Evolutionary conservation across 2,888 invertebrate genomes (phyloP).

Genomic region (Azorinus chamasolen): DNA sequence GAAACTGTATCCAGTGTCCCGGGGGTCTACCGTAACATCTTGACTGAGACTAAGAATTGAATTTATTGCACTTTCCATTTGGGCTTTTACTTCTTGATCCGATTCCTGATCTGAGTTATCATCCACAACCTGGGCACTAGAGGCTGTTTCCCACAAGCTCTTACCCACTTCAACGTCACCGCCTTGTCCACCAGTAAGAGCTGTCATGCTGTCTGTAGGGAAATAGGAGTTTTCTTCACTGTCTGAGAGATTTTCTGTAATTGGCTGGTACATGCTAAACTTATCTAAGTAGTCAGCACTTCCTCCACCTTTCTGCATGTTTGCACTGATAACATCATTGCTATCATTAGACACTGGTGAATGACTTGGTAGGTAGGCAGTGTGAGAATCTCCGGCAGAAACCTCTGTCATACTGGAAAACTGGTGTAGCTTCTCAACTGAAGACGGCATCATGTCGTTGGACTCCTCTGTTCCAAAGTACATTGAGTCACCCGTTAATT

Average conservation of each 20-base stretch:
- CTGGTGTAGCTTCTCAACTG: neutral
- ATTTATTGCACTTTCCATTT: slow-evolving; percentile 93
- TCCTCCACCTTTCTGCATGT: slow-evolving; percentile 5
- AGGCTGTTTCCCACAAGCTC: neutral
- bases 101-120: slow-evolving; percentile 46
- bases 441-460: neutral
- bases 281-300: slow-evolving; percentile 23
- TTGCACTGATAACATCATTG: slow-evolving; percentile 13
- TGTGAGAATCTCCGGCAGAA: neutral
- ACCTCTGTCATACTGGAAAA: slow-evolving; percentile 7
- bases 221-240: slow-evolving; percentile 65
- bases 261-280: slow-evolving; percentile 61
- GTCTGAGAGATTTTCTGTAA: slow-evolving; percentile 64
- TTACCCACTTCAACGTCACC: slow-evolving; percentile 3
- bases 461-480: slow-evolving; percentile 22
- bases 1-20: slow-evolving; percentile 29
- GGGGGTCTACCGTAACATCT: slow-evolving; percentile 28
- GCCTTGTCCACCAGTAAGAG: slow-evolving; percentile 26
- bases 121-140: neutral
- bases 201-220: slow-evolving; percentile 43
- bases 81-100: slow-evolving; percentile 68
- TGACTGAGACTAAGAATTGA: slow-evolving; percentile 90
- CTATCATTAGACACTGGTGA: slow-evolving; percentile 48
- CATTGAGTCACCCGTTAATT: slow-evolving; percentile 48
- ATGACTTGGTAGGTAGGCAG: slow-evolving; percentile 32